Conservation (phyloP, 2,888 invertebrate species). For the Eucriotettix oculatus region DNA sequence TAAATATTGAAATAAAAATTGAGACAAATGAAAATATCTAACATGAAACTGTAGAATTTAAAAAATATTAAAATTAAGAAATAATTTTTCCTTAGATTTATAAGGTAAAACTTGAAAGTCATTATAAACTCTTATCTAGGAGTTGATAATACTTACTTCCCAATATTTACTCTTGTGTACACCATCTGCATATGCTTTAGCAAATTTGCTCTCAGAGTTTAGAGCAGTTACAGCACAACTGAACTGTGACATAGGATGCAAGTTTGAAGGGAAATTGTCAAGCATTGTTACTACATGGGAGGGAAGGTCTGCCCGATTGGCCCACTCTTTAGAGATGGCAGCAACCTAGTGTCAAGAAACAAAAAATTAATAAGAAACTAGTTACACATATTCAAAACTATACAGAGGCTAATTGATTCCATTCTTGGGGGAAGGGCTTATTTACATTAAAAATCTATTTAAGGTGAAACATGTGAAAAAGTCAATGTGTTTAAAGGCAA, state of each 20-base stretch:
- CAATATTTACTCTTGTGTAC: slow-evolving; percentile 81
- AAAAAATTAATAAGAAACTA: neutral
- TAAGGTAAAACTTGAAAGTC: too few species aligned
- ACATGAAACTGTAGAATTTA: too few species aligned
- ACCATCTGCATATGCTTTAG: slow-evolving; percentile 75
- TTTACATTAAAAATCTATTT: too few species aligned
- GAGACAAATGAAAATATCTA: too few species aligned
- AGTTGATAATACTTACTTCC: slow-evolving; percentile 39
- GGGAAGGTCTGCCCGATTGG: slow-evolving; percentile 60
- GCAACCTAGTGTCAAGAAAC: slow-evolving; percentile 2
- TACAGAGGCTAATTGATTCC: too few species aligned
- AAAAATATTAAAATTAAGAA: too few species aligned
- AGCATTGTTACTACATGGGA: slow-evolving; percentile 84
- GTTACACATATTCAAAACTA: too few species aligned
- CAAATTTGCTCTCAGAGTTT: slow-evolving; percentile 84
- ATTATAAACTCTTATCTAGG: too few species aligned
- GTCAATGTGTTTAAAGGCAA: slow-evolving; percentile 12
- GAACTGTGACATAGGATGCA: slow-evolving; percentile 93
- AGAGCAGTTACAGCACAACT: slow-evolving; percentile 79
- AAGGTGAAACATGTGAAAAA: too few species aligned
- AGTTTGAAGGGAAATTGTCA: slow-evolving; percentile 73
- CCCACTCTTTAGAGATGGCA: slow-evolving; percentile 37
- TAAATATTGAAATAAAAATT: too few species aligned
- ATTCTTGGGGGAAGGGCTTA: too few species aligned
- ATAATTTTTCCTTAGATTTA: too few species aligned